Evolutionary conservation across 2,113 vertebrate species (phyloP).

Genomic region (Ciconia stormi): DNA sequence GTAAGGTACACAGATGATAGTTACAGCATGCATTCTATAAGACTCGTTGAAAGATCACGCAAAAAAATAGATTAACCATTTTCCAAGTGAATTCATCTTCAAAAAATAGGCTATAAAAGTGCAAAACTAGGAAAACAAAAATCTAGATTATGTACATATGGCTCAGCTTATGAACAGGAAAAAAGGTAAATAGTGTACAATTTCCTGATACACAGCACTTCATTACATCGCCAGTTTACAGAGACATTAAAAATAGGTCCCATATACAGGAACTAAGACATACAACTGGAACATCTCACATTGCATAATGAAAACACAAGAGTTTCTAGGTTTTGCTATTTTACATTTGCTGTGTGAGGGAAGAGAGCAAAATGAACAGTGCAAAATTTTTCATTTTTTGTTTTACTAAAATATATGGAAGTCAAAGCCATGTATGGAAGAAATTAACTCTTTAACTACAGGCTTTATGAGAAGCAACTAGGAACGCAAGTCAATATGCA

Average conservation of each 20-base stretch:
- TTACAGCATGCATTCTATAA: slow-evolving; percentile 47
- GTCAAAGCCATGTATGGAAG: slow-evolving; percentile 43
- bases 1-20: slow-evolving; percentile 10
- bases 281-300: slow-evolving; percentile 49
- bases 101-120: slow-evolving; percentile 85
- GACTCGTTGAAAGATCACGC: slow-evolving; percentile 60
- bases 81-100: slow-evolving; percentile 78
- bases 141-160: slow-evolving; percentile 82
- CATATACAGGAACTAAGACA: slow-evolving; percentile 60
- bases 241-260: slow-evolving; percentile 46
- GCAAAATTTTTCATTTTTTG: slow-evolving; percentile 70
- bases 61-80: slow-evolving; percentile 75
- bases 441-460: slow-evolving; percentile 16
- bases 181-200: slow-evolving; percentile 65
- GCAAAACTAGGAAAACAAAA: slow-evolving; percentile 80
- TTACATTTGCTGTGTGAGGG: slow-evolving; percentile 39
- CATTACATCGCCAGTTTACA: slow-evolving; percentile 60
- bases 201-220: slow-evolving; percentile 77
- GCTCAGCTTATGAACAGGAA: slow-evolving; percentile 84
- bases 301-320: slow-evolving; percentile 62
- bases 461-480: slow-evolving; percentile 20
- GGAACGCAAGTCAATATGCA: slow-evolving; percentile 20
- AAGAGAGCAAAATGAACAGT: slow-evolving; percentile 70
- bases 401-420: slow-evolving; percentile 67
- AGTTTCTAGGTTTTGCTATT: slow-evolving; percentile 46